Evolutionary conservation across 2,888 invertebrate genomes (phyloP), one percentile per base, ranked within the genome.

Genomic region (Periphyllus acericola): DNA sequence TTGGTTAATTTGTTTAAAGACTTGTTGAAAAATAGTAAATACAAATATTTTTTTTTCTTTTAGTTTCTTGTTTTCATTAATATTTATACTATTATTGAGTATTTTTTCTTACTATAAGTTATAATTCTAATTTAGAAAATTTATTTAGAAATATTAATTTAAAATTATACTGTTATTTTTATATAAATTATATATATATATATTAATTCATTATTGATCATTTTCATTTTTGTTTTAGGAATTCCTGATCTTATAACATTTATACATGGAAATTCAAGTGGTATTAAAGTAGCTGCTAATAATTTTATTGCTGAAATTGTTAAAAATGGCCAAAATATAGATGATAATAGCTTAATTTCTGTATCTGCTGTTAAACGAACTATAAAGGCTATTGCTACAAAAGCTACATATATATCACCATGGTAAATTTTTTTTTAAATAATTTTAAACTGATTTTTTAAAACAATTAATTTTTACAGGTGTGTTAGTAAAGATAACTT

Each of bases 231-330:
- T 83, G n/a, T 84, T 88, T 79, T 81, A 90, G 93, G 92, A n/a
- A 91, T 93, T 90, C 92, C 92, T 29, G 91, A 92, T 82, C 90
- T 93, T 52, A 92, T 93, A 60, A 91, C 90, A 52, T 90, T 92
- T 21, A 90, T 92, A 32, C 93, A 93, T 90, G 92, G 92, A 17
- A 92, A 92, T 89, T 89, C 90, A 2, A 90, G 90, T 89, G 91
- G 91, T n/a, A 90, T 91, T 17, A 90, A 91, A 74, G 91, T 92
- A 81, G 90, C 93, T 55, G 90, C 92, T 17, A 90, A 91, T 75
- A 92, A 92, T 90, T 93, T 93, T 90, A 89, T 91, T 11, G 90
- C 55, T 52, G 89, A 80, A 40, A 66, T 89, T 46, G 79, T 75
- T 2, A 72, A 66, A 36, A 83, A 81, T 76, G 81, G 75, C 17